Evolutionary conservation across 2,797 vertebrate genomes (phyloP), one percentile per base, ranked within the genome.

Genomic region (Rachycentron canadum): DNA sequence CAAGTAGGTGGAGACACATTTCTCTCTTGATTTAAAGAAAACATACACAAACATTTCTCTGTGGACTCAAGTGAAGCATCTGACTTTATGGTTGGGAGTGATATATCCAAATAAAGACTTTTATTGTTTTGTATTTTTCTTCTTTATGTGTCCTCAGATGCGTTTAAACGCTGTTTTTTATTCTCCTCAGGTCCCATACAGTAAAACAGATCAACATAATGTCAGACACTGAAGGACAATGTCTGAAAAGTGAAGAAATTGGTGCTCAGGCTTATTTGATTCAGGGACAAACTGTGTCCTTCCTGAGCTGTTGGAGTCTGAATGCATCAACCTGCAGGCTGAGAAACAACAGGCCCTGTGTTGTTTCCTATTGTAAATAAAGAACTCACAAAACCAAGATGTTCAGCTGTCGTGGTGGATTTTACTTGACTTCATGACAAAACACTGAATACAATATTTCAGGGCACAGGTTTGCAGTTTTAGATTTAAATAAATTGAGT

Each of bases 191-290:
- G 11, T 23, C 4, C 21, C 1, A 23, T 9, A 19, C 26, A 45
- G 53, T 36, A n/a, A 41, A 50, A 56, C 23, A 25, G 28, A 58
- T 62, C 17, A 45, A 45, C 49, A 34, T 50, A 3, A 12, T n/a
- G 23, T 69, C 34, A 30, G 43, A 13, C 16, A 4, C 0, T 64
- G 47, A 64, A 61, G 53, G 25, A 49, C 67, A 4, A 17, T 1
- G 40, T 57, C 57, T 69, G 52, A 52, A 45, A 68, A 25, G 40
- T 2, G 19, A 50, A 65, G n/a, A 71, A 25, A 19, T 1, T 43
- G 32, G 0, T 47, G 16, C 28, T 59, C 19, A 30, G 57, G 26
- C 16, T 69, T 16, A 16, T 72, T 70, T 58, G 57, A 50, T 47
- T 30, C 21, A 10, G 32, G 55, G 21, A 50, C 30, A 23, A 61